phyloP scores from a whole-genome alignment of 1,140 invertebrate genomes.

The Cydia amplana region DNA sequence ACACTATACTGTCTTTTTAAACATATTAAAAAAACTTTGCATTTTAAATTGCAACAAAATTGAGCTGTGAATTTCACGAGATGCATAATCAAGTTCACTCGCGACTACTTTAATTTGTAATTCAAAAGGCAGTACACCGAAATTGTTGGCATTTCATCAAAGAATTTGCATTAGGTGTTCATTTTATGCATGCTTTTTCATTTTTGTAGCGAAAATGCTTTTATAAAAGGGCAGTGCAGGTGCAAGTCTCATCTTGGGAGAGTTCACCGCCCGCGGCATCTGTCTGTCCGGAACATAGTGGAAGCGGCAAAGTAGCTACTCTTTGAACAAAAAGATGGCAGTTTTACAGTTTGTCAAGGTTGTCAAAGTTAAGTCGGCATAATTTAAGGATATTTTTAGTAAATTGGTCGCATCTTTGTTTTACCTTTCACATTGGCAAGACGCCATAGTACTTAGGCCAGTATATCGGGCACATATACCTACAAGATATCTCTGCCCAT shows the following conservation, averaged over 20 bases:
- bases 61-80: no score
- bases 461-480: no score
- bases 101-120: neutral
- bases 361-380: no score
- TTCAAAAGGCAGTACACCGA: neutral
- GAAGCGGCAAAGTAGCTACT: neutral
- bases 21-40: no score
- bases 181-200: neutral
- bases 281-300: neutral
- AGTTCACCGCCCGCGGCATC: neutral
- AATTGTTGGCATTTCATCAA: slow-evolving; percentile 10
- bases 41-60: no score
- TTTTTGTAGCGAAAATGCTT: neutral
- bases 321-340: neutral
- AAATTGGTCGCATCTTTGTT: no score
- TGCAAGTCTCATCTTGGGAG: neutral
- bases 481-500: no score
- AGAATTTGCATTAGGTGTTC: neutral
- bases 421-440: no score
- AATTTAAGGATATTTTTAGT: no score
- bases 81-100: no score
- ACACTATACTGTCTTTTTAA: neutral
- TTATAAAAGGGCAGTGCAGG: neutral
- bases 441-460: no score
- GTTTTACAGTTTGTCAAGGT: no score